These are phyloP conservation scores for Ahaetulla prasina DNA, from an alignment of 2,113 vertebrate genomes.

Conservation along the genomic window DNA sequence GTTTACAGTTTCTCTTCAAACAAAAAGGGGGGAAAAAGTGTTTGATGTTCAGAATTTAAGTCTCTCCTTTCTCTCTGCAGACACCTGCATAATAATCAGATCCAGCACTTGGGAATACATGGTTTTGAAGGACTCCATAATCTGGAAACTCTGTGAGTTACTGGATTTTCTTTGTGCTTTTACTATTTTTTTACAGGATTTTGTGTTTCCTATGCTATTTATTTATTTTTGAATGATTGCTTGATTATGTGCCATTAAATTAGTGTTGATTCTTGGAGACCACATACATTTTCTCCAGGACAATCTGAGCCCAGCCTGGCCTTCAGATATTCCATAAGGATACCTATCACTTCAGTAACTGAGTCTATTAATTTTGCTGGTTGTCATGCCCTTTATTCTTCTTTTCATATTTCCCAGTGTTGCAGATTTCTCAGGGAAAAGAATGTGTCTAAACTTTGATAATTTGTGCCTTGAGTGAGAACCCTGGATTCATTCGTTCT, in stretches of 20 bases:
- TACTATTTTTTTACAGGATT: background rate
- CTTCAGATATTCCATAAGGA: background rate
- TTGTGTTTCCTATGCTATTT: background rate
- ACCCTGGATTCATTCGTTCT: background rate
- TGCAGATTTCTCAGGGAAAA: background rate
- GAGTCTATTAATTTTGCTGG: background rate
- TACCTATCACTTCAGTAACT: background rate
- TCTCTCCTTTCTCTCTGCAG: constrained; percentile 65
- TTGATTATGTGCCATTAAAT: background rate
- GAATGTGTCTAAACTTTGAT: background rate
- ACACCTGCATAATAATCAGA: constrained; percentile 93
- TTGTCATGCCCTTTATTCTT: background rate
- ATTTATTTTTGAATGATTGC: background rate
- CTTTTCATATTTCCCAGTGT: background rate
- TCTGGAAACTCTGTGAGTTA: constrained; percentile 94
- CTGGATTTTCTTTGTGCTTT: background rate
- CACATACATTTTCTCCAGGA: background rate
- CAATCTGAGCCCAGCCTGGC: background rate
- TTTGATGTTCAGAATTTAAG: constrained; percentile 20
- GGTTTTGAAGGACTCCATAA: constrained; percentile 90
- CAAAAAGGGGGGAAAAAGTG: background rate
- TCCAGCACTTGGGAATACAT: constrained; percentile 82
- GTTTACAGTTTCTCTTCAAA: background rate
- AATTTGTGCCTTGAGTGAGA: background rate
- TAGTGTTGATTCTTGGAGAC: background rate